Percentiles rank a stretch among this genome's conserved stretches.
These are phyloP conservation scores for Irena cyanogastra DNA, from an alignment of 2,113 vertebrate genomes.

Conservation along the genomic window DNA sequence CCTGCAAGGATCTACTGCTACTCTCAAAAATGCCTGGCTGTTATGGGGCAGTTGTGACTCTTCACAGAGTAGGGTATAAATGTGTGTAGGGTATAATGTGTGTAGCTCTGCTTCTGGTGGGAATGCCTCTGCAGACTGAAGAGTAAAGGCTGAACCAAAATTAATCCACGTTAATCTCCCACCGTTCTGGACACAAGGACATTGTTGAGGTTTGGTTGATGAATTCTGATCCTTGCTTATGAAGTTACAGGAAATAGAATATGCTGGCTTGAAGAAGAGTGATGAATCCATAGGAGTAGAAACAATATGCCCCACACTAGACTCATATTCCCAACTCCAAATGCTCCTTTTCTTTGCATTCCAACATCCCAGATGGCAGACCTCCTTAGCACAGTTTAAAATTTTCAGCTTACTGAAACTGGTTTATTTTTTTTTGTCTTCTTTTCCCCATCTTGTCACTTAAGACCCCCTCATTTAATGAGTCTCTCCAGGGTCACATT, in stretches of 20 bases:
- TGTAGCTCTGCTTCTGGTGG: not conserved
- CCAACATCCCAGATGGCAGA: not conserved
- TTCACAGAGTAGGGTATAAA: not conserved
- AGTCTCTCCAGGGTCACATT: not conserved
- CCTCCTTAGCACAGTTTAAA: not conserved
- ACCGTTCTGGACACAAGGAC: not conserved
- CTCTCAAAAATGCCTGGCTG: not conserved
- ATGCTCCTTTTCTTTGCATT: conserved; percentile 4
- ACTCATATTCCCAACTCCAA: not conserved
- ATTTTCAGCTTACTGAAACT: not conserved
- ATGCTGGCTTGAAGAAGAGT: not conserved
- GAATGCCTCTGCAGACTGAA: not conserved
- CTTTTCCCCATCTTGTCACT: not conserved
- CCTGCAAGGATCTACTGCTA: not conserved
- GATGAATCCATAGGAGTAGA: not conserved
- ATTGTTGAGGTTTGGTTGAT: not conserved
- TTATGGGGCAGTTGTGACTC: not conserved
- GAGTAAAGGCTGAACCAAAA: not conserved
- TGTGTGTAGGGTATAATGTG: not conserved
- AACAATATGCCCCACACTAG: not conserved
- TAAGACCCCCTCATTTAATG: not conserved
- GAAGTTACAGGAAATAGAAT: not conserved
- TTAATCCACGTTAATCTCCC: not conserved
- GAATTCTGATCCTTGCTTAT: not conserved
- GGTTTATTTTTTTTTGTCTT: not conserved